Evolutionary conservation across 1,140 invertebrate species (phyloP), one percentile per base, ranked within the genome.

Genomic region (Diuraphis noxia): DNA sequence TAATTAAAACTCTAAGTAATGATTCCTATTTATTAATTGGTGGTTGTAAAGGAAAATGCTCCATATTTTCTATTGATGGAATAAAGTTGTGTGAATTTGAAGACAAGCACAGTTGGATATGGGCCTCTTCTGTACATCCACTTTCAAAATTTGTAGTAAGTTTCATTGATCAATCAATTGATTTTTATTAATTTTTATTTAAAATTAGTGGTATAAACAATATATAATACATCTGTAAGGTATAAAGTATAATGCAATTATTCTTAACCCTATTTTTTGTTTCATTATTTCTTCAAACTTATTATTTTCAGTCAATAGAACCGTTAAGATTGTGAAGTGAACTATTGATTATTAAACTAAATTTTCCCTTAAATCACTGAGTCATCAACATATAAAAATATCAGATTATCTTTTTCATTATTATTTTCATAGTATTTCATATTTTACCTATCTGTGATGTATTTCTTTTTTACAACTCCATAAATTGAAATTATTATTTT

Each of bases 21-120:
- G 96, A 97, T 13, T 97, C 98, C 93, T 99, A 97, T 93, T 95
- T 99, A 79, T 93, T 98, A n/a, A 95, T 98, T 40, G 95, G 95
- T 92, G 98, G 98, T 0, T 96, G 97, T 90, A 97, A 98, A 93
- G 97, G 96, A 93, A 94, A 94, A 63, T 96, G 97, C 93, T 94
- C 95, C 79, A 95, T 99, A 41, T 97, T 97, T 93, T 98, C 98
- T 0, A 96, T 96, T 92, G 98, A 98, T 93, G 98, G 98, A 1
- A 96, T 98, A 49, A 96, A 96, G 92, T 94, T 98, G 23, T 96
- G 96, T 1, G 95, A 94, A 38, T 94, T 98, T 81, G 96, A 96
- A 30, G 96, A 97, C 92, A 95, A 96, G 91, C 96, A 97, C 93
- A 96, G 96, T 0, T 99, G 98, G 98, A 95, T 98, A 36, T 98